Conservation (phyloP, 2,113 vertebrate genomes). For the Podarcis cretensis region DNA sequence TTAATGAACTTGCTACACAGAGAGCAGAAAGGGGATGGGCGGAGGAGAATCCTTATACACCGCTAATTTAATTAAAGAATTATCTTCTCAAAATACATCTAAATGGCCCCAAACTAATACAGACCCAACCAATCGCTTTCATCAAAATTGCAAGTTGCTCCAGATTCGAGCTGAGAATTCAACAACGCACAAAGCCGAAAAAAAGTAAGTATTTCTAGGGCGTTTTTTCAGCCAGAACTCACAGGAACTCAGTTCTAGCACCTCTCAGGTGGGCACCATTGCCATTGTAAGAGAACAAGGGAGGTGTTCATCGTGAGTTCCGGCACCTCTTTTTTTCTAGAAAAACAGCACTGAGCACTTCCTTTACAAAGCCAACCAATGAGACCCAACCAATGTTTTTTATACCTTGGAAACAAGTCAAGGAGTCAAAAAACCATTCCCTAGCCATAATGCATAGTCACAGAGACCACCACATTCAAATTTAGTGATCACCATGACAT, state of each 20-base stretch:
- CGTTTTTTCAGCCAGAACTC: no score
- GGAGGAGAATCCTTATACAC: not conserved
- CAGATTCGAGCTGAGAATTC: not conserved
- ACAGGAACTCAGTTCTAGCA: no score
- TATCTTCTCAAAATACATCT: constrained; percentile 68
- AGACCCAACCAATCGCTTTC: constrained; percentile 62
- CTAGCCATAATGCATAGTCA: not conserved
- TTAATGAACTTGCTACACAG: constrained; percentile 24
- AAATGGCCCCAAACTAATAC: constrained; percentile 62
- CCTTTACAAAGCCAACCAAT: not conserved
- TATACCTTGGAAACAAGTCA: fast-evolving
- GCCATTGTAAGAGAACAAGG: no score
- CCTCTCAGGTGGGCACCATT: no score
- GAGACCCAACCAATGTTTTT: not conserved
- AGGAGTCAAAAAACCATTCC: not conserved
- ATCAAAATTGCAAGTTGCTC: constrained; percentile 66
- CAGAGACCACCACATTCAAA: not conserved
- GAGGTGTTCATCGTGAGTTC: no score
- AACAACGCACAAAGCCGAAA: constrained; percentile 26
- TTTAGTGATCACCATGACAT: not conserved
- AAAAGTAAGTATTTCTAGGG: not conserved
- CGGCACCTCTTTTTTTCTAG: no score
- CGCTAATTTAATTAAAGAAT: constrained; percentile 66
- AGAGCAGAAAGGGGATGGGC: constrained; percentile 25
- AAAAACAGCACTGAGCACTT: no score